Base-by-base conservation (phyloP, 2,113 vertebrate genomes). In the Neoarius graeffei region DNA sequence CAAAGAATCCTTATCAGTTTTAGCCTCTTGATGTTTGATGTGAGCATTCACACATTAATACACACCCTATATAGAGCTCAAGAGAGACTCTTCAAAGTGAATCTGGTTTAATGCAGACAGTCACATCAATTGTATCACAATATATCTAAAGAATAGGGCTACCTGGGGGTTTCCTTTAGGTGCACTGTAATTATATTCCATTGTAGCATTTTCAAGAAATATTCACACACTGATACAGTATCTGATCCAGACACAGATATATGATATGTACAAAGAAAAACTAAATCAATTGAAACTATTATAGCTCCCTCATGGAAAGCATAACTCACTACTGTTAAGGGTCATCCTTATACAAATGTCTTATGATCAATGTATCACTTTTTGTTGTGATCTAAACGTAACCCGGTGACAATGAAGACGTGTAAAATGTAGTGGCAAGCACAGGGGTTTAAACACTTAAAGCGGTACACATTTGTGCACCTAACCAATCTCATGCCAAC, bases 1-100 rank as follows among this genome's bases (percentile, higher is more conserved):
- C 92, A 87, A 80, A 81, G 69, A 83, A 50, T 64, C 67, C 87
- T 93, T 93, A 93, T 94, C 91, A 92, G 91, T 57, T 2, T 85
- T 7, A 52, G 87, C 20, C 57, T 42, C 42, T 42, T 42, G 42
- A 42, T 42, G 42, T 42, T 42, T 85, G 48, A 88, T 89, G 52
- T 25, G 20, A 85, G 87, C 90, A 89, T 84, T 90, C 88, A 90
- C 91, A 91, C 90, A 19, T 73, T 84, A 85, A 85, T 81, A 77
- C 5, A 87, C 87, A 54, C 11, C 86, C 81, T 69, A 86, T 73
- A 35, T 90, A 17, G 91, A 91, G 80, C 90, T 89, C 83, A 85
- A 14, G 60, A 82, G 76, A 54, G 60, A 35, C 2, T 71, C 80
- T 88, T 91, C 52, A 87, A 85, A 30, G 62, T 64, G 56, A 88